These are phyloP conservation scores for Plumapathes pennacea DNA, from an alignment of 92 coral and sea anemone genomes.

Conservation along the genomic window DNA sequence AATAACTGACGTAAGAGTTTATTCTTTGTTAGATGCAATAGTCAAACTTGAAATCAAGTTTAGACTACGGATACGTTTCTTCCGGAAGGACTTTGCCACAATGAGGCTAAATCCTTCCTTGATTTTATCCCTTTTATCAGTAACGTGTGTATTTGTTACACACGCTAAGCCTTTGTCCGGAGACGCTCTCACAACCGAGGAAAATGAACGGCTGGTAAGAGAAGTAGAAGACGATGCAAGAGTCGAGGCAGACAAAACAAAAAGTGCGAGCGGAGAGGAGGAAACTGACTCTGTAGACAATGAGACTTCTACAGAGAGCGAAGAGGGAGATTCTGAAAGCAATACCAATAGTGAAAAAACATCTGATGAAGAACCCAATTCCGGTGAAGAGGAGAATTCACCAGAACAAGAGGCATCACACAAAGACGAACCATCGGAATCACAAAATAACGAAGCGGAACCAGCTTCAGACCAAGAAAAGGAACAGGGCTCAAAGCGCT, in stretches of 20 bases:
- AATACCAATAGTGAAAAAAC: slow-evolving; percentile 44
- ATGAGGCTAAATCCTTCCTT: slow-evolving; percentile 64
- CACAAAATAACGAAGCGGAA: not conserved
- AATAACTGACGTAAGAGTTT: slow-evolving; percentile 68
- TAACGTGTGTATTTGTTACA: slow-evolving; percentile 33
- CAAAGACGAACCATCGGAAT: slow-evolving; percentile 8
- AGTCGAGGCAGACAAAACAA: slow-evolving; percentile 24
- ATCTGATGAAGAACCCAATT: slow-evolving; percentile 10
- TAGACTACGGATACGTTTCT: slow-evolving; percentile 43
- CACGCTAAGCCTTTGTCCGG: slow-evolving; percentile 64
- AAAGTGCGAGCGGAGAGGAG: slow-evolving; percentile 13
- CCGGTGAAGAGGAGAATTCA: slow-evolving; percentile 15
- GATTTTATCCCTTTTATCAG: slow-evolving; percentile 38
- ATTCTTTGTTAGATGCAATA: slow-evolving; percentile 16
- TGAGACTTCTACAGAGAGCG: slow-evolving; percentile 13
- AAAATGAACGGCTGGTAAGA: slow-evolving; percentile 42
- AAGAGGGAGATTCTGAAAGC: slow-evolving; percentile 19
- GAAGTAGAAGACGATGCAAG: slow-evolving; percentile 33
- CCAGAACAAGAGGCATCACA: slow-evolving; percentile 8
- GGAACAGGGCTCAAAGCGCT: slow-evolving; percentile 46
- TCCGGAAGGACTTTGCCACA: slow-evolving; percentile 62
- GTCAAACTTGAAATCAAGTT: slow-evolving; percentile 14
- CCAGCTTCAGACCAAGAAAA: slow-evolving; percentile 8
- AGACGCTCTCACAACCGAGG: slow-evolving; percentile 57
- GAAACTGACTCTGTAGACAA: slow-evolving; percentile 12